Conservation (phyloP, 2,113 vertebrate genomes). For the Crypturellus undulatus region DNA sequence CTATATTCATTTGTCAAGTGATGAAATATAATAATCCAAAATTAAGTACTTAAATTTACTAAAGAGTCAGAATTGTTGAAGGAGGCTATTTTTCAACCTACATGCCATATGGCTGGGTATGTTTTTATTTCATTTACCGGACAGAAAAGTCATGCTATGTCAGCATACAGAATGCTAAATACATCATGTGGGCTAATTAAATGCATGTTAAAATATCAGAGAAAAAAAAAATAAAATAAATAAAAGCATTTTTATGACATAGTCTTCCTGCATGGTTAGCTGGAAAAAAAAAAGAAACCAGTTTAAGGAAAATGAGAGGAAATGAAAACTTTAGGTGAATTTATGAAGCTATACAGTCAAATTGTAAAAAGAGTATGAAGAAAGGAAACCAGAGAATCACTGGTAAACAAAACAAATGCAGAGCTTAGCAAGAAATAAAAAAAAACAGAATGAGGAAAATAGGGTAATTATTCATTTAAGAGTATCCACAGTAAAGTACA, state of each 20-base stretch:
- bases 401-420: neutral
- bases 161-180: slow-evolving; percentile 54
- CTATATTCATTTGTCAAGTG: neutral
- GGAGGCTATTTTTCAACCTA: slow-evolving; percentile 5
- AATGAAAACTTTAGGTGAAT: neutral
- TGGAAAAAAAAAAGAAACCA: neutral
- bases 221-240: neutral
- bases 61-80: slow-evolving; percentile 18
- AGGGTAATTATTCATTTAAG: neutral
- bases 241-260: neutral
- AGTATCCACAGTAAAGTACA: neutral
- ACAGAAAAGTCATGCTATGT: slow-evolving; percentile 63
- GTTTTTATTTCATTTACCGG: slow-evolving; percentile 71
- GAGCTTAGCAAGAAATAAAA: neutral
- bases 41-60: slow-evolving; percentile 19
- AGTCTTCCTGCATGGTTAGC: neutral
- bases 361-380: neutral
- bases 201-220: neutral
- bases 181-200: slow-evolving; percentile 38
- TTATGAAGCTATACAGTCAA: neutral
- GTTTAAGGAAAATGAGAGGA: neutral
- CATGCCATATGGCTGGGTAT: slow-evolving; percentile 45
- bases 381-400: neutral
- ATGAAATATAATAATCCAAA: slow-evolving; percentile 26
- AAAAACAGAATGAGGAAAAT: neutral